A percentile compares a stretch with the other conserved stretches of the same genome.
Evolutionary conservation across 2,888 invertebrate genomes (phyloP).

Genomic region (Petrophora chlorosata): DNA sequence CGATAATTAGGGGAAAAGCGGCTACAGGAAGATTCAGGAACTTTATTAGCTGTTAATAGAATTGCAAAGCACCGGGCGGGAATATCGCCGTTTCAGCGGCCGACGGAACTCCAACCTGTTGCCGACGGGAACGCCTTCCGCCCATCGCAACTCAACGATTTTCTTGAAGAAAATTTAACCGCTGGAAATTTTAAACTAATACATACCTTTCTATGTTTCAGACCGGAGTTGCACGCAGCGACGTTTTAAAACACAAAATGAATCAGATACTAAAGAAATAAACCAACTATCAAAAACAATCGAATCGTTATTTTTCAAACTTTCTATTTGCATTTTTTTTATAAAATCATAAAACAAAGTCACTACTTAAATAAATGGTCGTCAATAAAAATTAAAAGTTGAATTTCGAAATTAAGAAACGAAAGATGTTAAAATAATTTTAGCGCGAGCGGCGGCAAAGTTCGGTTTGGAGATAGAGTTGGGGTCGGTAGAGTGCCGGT

Average conservation of each 20-base stretch:
- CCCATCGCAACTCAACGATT: slow-evolving; percentile 61
- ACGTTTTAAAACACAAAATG: slow-evolving; percentile 64
- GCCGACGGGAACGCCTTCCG: slow-evolving; percentile 81
- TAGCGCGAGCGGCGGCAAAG: slow-evolving; percentile 73
- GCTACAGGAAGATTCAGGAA: slow-evolving; percentile 54
- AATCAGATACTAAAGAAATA: slow-evolving; percentile 36
- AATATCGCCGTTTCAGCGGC: slow-evolving; percentile 45
- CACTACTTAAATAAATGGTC: slow-evolving; percentile 61
- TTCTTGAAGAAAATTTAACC: slow-evolving; percentile 33
- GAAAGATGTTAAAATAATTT: slow-evolving; percentile 56
- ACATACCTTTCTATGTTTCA: slow-evolving; percentile 32
- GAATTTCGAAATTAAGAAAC: slow-evolving; percentile 59
- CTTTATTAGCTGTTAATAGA: slow-evolving; percentile 75
- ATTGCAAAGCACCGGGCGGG: slow-evolving; percentile 62
- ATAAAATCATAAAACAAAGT: slow-evolving; percentile 58
- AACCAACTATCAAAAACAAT: slow-evolving; percentile 57
- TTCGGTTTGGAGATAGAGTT: slow-evolving; percentile 42
- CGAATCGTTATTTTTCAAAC: slow-evolving; percentile 34
- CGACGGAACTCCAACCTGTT: slow-evolving; percentile 70
- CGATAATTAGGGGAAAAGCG: slow-evolving; percentile 61
- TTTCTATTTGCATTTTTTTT: slow-evolving; percentile 33
- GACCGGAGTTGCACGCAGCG: slow-evolving; percentile 30
- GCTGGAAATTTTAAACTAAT: slow-evolving; percentile 32
- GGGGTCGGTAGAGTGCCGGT: slow-evolving; percentile 45
- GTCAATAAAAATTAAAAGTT: slow-evolving; percentile 48